Percentiles rank a stretch among this genome's conserved stretches.
Evolutionary conservation across 2,797 vertebrate species (phyloP).

Genomic region (Tapera naevia): DNA sequence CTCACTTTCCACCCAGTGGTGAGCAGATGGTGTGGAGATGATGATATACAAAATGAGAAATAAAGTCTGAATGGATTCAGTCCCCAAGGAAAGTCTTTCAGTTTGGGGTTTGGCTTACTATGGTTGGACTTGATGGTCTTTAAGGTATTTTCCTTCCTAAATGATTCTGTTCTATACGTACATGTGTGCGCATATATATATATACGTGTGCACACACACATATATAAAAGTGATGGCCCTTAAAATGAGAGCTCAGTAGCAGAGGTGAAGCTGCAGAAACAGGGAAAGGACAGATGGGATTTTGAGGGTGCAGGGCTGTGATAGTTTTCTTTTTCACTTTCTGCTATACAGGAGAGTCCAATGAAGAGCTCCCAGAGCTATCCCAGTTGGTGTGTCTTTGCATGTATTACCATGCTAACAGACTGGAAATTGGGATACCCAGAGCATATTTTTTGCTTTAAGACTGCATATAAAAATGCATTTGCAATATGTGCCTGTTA

Average conservation of each 20-base stretch:
- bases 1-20: neutral
- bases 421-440: neutral
- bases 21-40: neutral
- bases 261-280: neutral
- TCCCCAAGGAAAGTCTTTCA: neutral
- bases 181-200: neutral
- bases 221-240: neutral
- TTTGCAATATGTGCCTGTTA: neutral
- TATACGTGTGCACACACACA: rapidly evolving
- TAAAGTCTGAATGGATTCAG: neutral
- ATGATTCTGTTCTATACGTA: too few relatives aligned
- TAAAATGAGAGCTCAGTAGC: neutral
- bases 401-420: neutral
- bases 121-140: too few relatives aligned
- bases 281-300: neutral
- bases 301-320: rapidly evolving
- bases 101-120: neutral
- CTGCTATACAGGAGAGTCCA: neutral
- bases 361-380: neutral
- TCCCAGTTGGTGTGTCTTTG: rapidly evolving
- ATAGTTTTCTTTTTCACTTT: neutral
- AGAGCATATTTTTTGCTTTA: neutral
- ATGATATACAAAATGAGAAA: neutral
- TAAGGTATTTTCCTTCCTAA: too few relatives aligned
- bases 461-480: neutral